phyloP scores from a whole-genome alignment of 1,140 invertebrate genomes.

The Trissolcus basalis region DNA sequence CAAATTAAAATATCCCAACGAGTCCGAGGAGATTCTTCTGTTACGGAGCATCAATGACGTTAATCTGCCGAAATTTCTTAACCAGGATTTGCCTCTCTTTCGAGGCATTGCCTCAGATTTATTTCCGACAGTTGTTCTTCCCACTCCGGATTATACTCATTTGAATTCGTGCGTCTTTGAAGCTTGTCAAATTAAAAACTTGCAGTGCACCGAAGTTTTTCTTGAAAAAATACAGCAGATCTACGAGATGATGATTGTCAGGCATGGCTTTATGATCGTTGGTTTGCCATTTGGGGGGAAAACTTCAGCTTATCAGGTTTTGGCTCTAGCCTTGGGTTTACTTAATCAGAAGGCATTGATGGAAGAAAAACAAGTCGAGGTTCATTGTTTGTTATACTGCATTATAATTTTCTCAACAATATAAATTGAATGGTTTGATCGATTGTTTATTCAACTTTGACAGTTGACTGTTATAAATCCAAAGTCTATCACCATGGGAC shows the following conservation, averaged over 20 bases:
- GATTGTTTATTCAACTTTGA: not conserved
- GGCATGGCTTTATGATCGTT: constrained; percentile 93
- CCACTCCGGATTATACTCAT: constrained; percentile 82
- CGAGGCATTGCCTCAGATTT: constrained; percentile 93
- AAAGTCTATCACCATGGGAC: constrained; percentile 96
- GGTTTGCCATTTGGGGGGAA: constrained; percentile 94
- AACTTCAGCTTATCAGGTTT: constrained; percentile 85
- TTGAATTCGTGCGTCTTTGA: constrained; percentile 78
- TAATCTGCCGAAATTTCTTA: constrained; percentile 94
- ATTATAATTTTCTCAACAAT: not conserved
- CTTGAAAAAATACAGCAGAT: constrained; percentile 93
- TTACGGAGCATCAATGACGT: constrained; percentile 94
- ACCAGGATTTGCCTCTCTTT: constrained; percentile 91
- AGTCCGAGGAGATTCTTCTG: constrained; percentile 88
- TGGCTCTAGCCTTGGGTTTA: constrained; percentile 86
- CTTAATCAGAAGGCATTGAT: constrained; percentile 88
- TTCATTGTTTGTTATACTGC: constrained; percentile 59
- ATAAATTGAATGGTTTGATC: not conserved
- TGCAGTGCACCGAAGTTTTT: constrained; percentile 91
- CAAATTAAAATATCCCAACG: constrained; percentile 91
- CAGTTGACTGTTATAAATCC: constrained; percentile 90
- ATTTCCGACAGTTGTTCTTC: constrained; percentile 89
- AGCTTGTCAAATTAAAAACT: constrained; percentile 85
- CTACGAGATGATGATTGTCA: constrained; percentile 97
- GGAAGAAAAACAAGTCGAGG: constrained; percentile 93